Conservation (phyloP, 2,113 vertebrate genomes). For the Holacanthus passer region DNA sequence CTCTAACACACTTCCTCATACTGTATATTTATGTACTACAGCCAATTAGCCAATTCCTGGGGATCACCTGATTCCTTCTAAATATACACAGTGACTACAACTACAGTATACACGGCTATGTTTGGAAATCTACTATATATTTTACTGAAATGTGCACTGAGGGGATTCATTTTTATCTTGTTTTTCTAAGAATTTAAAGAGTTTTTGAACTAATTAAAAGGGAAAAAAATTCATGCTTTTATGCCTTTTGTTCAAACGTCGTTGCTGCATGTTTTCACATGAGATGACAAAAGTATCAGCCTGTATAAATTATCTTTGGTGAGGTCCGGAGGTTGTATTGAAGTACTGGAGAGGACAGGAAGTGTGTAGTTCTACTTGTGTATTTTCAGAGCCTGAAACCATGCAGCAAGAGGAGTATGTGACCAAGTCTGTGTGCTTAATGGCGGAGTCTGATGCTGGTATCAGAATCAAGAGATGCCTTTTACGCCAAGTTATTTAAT, state of each 20-base stretch:
- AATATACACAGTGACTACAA: conserved; percentile 8
- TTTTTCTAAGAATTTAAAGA: not conserved
- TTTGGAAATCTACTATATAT: not conserved
- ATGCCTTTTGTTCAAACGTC: no score
- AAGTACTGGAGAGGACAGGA: not conserved
- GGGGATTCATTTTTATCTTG: not conserved
- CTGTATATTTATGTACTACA: not conserved
- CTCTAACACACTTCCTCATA: not conserved
- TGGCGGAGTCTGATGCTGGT: not conserved
- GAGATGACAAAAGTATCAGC: not conserved
- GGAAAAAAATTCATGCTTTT: not conserved
- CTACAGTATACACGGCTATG: not conserved
- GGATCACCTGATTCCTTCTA: not conserved
- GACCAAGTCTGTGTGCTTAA: conserved; percentile 7
- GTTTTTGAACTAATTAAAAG: not conserved
- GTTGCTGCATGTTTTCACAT: not conserved
- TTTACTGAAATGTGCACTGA: not conserved
- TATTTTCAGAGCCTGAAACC: conserved; percentile 2
- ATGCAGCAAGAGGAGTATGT: not conserved
- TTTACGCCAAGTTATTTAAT: not conserved
- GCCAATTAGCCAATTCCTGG: not conserved
- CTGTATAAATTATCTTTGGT: conserved; percentile 2
- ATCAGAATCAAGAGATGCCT: not conserved
- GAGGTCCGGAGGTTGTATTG: not conserved
- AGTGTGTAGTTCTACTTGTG: not conserved